Conservation (phyloP, 2,113 vertebrate genomes). For the Psilopsiagon aurifrons region DNA sequence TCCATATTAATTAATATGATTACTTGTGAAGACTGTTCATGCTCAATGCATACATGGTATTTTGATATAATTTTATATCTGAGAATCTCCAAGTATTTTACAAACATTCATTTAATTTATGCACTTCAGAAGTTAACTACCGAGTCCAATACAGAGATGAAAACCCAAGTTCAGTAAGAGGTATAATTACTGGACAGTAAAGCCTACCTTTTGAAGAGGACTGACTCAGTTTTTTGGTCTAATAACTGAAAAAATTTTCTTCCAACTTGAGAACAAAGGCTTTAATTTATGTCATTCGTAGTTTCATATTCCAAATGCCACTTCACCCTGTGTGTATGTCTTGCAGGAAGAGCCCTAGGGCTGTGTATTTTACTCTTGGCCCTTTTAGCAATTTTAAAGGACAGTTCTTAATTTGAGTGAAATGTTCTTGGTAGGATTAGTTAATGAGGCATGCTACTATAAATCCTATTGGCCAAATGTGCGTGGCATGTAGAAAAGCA, state of each 20-base stretch:
- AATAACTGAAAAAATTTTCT: not conserved
- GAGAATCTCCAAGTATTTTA: not conserved
- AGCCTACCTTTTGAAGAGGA: not conserved
- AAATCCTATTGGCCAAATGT: not conserved
- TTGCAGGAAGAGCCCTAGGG: not conserved
- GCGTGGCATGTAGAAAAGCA: not conserved
- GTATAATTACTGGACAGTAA: not conserved
- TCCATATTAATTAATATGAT: not conserved
- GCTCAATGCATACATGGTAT: not conserved
- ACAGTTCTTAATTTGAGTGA: not conserved
- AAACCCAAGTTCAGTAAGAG: not conserved
- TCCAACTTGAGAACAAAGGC: not conserved
- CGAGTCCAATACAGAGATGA: not conserved
- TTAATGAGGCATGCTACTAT: not conserved
- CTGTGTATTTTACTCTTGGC: fast-evolving
- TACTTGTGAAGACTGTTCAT: not conserved
- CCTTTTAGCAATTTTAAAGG: not conserved
- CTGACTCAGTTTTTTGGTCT: not conserved
- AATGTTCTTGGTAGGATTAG: not conserved
- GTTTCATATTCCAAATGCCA: not conserved
- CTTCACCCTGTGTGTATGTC: fast-evolving
- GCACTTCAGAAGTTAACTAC: not conserved
- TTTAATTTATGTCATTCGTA: not conserved
- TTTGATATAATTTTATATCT: not conserved
- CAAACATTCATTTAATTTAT: not conserved